These are phyloP conservation scores for Auanema freiburgensis DNA, from an alignment of 2,888 invertebrate genomes.

Conservation along the genomic window DNA sequence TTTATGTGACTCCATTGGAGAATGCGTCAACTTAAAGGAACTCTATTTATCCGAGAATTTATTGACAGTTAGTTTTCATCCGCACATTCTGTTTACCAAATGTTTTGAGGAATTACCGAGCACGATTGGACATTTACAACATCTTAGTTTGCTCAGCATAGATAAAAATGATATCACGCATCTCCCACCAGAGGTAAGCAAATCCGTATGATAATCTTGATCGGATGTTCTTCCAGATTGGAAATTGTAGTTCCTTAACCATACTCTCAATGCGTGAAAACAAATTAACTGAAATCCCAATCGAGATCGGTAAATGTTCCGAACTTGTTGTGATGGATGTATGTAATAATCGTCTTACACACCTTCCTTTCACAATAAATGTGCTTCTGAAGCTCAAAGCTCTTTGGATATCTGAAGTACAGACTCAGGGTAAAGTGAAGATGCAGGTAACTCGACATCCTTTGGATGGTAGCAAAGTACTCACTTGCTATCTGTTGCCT, in stretches of 20 bases:
- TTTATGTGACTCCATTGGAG: conserved; percentile 70
- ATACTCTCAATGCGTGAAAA: conserved; percentile 95
- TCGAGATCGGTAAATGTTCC: conserved; percentile 81
- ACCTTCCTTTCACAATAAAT: conserved; percentile 90
- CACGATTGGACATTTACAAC: conserved; percentile 82
- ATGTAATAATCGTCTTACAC: conserved; percentile 87
- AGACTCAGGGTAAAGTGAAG: conserved; percentile 87
- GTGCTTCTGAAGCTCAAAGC: conserved; percentile 85
- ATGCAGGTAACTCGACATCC: conserved; percentile 95
- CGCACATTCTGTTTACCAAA: too few relatives aligned
- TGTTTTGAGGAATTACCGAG: conserved; percentile 48
- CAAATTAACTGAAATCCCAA: conserved; percentile 68
- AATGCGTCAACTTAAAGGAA: conserved; percentile 90
- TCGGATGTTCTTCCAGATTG: conserved; percentile 59
- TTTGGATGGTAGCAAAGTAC: conserved; percentile 79
- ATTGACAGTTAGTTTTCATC: too few relatives aligned
- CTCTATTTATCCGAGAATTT: conserved; percentile 96
- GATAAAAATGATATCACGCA: conserved; percentile 90
- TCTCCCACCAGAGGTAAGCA: conserved; percentile 77
- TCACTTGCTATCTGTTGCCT: conserved; percentile 97
- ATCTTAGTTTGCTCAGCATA: conserved; percentile 91
- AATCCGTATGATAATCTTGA: too few relatives aligned
- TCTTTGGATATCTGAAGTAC: conserved; percentile 97
- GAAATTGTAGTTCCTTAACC: conserved; percentile 72
- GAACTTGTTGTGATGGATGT: conserved; percentile 92